Evolutionary conservation across 37 sponge, comb jelly and placozoan genomes (phyloP), one percentile per base, ranked within the genome.

Genomic region (Lycopodina hypogea): DNA sequence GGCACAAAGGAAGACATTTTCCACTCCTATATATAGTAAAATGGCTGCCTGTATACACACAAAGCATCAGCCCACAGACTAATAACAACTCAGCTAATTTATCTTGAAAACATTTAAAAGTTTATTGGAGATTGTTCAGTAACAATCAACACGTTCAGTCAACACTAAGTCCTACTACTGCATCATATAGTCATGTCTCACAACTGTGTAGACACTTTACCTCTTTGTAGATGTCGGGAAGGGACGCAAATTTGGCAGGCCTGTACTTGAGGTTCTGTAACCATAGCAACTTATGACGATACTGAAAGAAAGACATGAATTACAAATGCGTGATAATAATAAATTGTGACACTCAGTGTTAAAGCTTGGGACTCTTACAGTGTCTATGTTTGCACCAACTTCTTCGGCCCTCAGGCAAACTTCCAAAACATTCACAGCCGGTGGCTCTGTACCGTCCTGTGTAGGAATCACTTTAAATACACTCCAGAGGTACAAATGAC

Each of bases 391-490:
- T 24, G 88, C 45, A 18, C 59, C 56, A 9, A 62, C 33, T 42
- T 81, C 58, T 65, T 90, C 91, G 8, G 84, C 87, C 26, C 34
- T 59, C 62, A 90, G 72, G 56, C 86, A 84, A n/a, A 40, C 70
- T 23, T 69, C 42, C 68, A 89, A 40, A 0, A 89, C 17, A 1
- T 70, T n/a, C 42, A n/a, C n/a, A n/a, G 37, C 36, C 28, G 30
- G 36, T 42, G 40, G 37, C 21, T 40, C 6, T 3, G 2, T 14
- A 6, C 14, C 59, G 3, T 14, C 59, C 59, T 58, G 40, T 28
- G 19, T 3, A 45, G 48, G 48, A n/a, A n/a, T 45, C 8, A 45
- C 4, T 12, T 4, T 9, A 45, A 45, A 45, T 9, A 12, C 48
- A 45, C 48, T 9, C 48, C 48, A 45, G 48, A 45, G 48, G 48